Evolutionary conservation across 2,113 vertebrate genomes (phyloP).

Genomic region (Benitochromis conjunctus): DNA sequence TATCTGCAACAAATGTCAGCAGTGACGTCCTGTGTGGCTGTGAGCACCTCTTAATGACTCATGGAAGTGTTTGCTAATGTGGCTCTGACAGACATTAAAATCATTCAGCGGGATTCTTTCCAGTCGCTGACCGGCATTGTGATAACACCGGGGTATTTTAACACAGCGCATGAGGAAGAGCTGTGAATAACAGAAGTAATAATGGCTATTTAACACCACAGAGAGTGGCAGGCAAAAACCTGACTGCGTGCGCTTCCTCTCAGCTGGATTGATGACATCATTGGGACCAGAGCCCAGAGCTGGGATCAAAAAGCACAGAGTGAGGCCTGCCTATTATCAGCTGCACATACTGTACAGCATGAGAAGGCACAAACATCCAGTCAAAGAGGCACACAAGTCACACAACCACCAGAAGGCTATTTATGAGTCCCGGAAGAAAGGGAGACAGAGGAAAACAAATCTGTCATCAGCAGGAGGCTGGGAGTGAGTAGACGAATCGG

Average conservation of each 20-base stretch:
- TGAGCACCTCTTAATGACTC: slow-evolving; percentile 53
- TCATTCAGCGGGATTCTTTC: slow-evolving; percentile 8
- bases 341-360: slow-evolving; percentile 41
- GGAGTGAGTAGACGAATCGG: slow-evolving; percentile 8
- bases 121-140: not conserved
- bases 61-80: slow-evolving; percentile 9
- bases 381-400: slow-evolving; percentile 55
- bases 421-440: slow-evolving; percentile 16
- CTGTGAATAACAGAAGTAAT: not conserved
- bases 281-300: slow-evolving; percentile 34
- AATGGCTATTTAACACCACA: not conserved
- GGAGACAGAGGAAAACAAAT: slow-evolving; percentile 56
- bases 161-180: not conserved
- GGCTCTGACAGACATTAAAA: slow-evolving; percentile 38
- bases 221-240: not conserved
- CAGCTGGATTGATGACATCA: slow-evolving; percentile 34
- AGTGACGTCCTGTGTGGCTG: slow-evolving; percentile 55
- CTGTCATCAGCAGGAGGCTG: slow-evolving; percentile 51
- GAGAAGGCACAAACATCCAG: slow-evolving; percentile 41
- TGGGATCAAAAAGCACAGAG: slow-evolving; percentile 50
- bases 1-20: slow-evolving; percentile 62
- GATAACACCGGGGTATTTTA: slow-evolving; percentile 10
- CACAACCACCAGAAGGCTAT: slow-evolving; percentile 60
- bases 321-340: slow-evolving; percentile 64
- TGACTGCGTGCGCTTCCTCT: not conserved